phyloP scores from a whole-genome alignment of 2,888 invertebrate species.

The Chrysotoxum bicinctum region DNA sequence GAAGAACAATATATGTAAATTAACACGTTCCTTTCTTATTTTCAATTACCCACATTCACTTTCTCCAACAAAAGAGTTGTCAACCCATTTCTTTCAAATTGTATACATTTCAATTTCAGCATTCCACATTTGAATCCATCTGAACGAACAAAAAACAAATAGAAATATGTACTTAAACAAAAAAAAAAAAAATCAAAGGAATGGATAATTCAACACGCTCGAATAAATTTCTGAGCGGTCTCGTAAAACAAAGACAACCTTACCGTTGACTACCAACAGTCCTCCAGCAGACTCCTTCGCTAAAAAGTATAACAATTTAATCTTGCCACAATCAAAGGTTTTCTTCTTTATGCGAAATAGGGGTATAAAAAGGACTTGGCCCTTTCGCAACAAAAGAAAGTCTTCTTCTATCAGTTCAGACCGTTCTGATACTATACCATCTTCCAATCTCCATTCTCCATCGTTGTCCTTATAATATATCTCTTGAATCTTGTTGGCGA shows the following conservation, averaged over 20 bases:
- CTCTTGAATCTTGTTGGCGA: conserved; percentile 48
- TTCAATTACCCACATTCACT: conserved; percentile 43
- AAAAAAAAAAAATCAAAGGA: conserved; percentile 19
- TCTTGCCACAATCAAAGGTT: conserved; percentile 68
- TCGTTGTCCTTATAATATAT: conserved; percentile 1
- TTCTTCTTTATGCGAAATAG: conserved; percentile 64
- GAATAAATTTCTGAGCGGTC: conserved; percentile 46
- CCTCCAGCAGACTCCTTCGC: conserved; percentile 1
- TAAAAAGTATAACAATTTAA: conserved; percentile 64
- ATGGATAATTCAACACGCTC: conserved; percentile 35
- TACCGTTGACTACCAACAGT: conserved; percentile 24
- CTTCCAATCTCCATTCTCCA: background rate
- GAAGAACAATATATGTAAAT: background rate
- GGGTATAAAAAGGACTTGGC: conserved; percentile 50
- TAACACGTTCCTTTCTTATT: conserved; percentile 7
- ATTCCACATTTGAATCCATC: conserved; percentile 12
- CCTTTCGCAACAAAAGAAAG: conserved; percentile 23
- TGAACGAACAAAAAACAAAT: background rate
- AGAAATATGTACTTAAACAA: background rate
- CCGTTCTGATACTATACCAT: background rate
- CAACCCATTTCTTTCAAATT: conserved; percentile 32
- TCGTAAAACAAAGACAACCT: conserved; percentile 56
- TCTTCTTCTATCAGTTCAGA: conserved; percentile 18
- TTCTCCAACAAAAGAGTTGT: conserved; percentile 5
- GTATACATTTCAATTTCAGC: conserved; percentile 40